Evolutionary conservation across 2,888 invertebrate species (phyloP), one percentile per base, ranked within the genome.

Genomic region (Pristionchus maxplancki): DNA sequence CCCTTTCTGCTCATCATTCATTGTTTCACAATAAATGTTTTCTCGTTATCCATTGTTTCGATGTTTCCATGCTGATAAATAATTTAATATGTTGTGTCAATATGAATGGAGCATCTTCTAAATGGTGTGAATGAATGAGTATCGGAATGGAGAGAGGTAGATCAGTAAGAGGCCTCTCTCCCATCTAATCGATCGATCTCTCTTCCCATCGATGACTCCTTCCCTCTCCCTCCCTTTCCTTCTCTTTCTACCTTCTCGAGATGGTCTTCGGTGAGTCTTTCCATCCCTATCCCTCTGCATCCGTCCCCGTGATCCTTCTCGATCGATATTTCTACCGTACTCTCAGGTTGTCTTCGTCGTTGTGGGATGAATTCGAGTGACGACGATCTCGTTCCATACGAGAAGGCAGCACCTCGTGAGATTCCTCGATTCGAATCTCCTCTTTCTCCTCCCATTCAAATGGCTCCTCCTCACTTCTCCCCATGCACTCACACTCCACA

Each of bases 241-340:
- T 24, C 48, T 50, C 50, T 81, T 24, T 48, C 81, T 20, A 9
- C 24, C 81, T 81, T 28, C n/a, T 50, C 50, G 17, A 13, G 4
- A 81, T 81, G 81, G 48, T 81, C 28, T 81, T 81, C 81, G 81
- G 81, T 81, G 31, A 81, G 81, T 81, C 28, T 48, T 31, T 74
- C 17, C 8, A 11, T 8, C 31, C 4, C 8, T 71, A 17, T 71
- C 15, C 71, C 15, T 28, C 1, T 71, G 8, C 17, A 37, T 17
- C 17, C 4, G n/a, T n/a, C n/a, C n/a, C n/a, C 17, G 9, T 15
- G 1, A 13, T 74, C 20, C 40, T 40, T 74, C 24, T 40, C 40
- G 9, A 28, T 81, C 48, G 48, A 48, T 81, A 15, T n/a, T 24
- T 40, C 40, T 74, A 74, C 40, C 74, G 74, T 74, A 74, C 40